A percentile compares a stretch with the other conserved stretches of the same genome.
Conservation (phyloP, 2,888 invertebrate species). For the Aphodius granarius region DNA sequence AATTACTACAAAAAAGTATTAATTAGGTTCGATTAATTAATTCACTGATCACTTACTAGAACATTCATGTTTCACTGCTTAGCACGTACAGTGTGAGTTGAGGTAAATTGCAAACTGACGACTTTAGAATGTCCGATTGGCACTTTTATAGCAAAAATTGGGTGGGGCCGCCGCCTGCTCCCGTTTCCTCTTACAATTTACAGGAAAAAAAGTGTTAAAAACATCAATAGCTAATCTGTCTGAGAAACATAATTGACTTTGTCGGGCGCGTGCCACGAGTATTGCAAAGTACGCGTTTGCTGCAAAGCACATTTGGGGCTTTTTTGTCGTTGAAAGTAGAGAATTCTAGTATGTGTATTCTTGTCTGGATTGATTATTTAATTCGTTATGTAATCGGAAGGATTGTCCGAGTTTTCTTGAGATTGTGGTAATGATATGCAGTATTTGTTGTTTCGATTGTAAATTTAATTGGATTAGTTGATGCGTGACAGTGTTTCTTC, state of each 20-base stretch:
- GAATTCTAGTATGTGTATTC: not conserved
- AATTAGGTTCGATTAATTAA: not conserved
- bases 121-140: slow-evolving; percentile 22
- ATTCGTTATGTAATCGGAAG: not conserved
- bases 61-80: slow-evolving; percentile 33
- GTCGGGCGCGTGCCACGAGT: not conserved
- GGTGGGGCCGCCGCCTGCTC: slow-evolving; percentile 33
- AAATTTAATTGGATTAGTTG: not conserved
- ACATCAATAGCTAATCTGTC: not conserved
- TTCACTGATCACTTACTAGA: slow-evolving; percentile 34
- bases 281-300: not conserved
- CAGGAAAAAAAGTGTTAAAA: not conserved
- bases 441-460: not conserved
- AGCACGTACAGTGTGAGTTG: slow-evolving; percentile 27
- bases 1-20: not conserved
- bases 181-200: slow-evolving; percentile 17
- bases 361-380: not conserved
- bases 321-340: not conserved
- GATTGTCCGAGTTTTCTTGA: not conserved
- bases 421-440: not conserved
- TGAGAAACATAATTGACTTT: not conserved
- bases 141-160: slow-evolving; percentile 37
- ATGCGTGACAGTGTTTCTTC: not conserved
- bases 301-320: not conserved
- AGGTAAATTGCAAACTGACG: slow-evolving; percentile 37